Evolutionary conservation across 2,113 vertebrate genomes (phyloP).

Genomic region (Typhlomys cinereus): DNA sequence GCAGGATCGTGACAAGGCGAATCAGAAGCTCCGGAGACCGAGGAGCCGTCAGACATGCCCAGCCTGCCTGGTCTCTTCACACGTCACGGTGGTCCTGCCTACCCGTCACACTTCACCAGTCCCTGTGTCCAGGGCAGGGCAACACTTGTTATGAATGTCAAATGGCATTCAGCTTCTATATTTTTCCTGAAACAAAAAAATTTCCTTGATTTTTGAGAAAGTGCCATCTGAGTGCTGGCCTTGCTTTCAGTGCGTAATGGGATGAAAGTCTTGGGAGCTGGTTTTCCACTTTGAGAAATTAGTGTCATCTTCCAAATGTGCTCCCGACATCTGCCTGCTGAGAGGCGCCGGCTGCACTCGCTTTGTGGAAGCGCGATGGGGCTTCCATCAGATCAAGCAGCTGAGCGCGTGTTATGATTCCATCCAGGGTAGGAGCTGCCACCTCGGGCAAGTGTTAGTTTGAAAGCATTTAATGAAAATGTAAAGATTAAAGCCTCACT

Average conservation of each 20-base stretch:
- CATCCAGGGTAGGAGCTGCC: not conserved
- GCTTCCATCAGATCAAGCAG: not conserved
- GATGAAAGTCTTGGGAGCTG: conserved; percentile 1
- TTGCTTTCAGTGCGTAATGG: not conserved
- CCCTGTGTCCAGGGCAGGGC: not conserved
- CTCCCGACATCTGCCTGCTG: conserved; percentile 11
- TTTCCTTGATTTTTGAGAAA: conserved; percentile 29
- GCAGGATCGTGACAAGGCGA: not conserved
- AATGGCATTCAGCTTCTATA: not conserved
- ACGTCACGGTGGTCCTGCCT: rapidly evolving
- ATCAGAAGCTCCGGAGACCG: not conserved
- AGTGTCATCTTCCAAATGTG: conserved; percentile 39
- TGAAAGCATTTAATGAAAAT: conserved; percentile 54
- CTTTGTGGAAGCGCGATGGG: not conserved
- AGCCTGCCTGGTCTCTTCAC: not conserved
- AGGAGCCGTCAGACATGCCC: not conserved
- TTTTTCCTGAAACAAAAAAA: conserved; percentile 1
- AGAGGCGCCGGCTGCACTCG: not conserved
- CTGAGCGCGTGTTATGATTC: not conserved
- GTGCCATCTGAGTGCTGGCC: not conserved
- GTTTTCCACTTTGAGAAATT: conserved; percentile 47
- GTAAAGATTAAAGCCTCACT: not conserved
- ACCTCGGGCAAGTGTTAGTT: not conserved
- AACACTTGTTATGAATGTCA: not conserved
- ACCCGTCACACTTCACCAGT: not conserved